Conservation (phyloP, 2,797 vertebrate genomes). For the Leptatherina wallacei region DNA sequence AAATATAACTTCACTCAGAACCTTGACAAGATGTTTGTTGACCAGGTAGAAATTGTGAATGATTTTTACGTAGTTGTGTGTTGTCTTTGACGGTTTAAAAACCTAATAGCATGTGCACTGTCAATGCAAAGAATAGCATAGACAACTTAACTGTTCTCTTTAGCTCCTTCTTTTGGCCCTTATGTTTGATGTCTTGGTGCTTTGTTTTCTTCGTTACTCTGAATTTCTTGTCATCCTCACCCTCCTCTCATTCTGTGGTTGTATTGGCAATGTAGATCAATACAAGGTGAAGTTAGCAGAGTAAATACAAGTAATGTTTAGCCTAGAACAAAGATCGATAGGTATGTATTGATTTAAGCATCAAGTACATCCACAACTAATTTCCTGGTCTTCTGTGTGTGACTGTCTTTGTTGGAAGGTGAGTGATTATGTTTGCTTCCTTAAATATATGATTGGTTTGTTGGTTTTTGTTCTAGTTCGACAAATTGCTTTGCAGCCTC, state of each 20-base stretch:
- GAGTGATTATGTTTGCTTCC: constrained; percentile 24
- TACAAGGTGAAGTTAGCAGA: constrained; percentile 31
- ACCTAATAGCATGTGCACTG: constrained; percentile 35
- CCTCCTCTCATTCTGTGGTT: constrained; percentile 21
- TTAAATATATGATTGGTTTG: neutral
- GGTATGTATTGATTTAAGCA: constrained; percentile 51
- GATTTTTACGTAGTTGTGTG: constrained; percentile 8
- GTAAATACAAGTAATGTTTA: constrained; percentile 55
- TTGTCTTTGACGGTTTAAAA: constrained; percentile 12
- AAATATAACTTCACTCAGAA: constrained; percentile 49
- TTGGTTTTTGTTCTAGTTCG: neutral
- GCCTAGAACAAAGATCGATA: constrained; percentile 38
- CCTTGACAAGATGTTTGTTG: constrained; percentile 34
- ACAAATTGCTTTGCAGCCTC: neutral
- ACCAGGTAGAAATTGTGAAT: constrained; percentile 47
- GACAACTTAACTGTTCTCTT: constrained; percentile 8
- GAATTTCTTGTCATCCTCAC: constrained; percentile 9
- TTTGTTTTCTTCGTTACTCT: constrained; percentile 13
- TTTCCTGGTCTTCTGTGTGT: constrained; percentile 44
- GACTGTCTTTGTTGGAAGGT: constrained; percentile 27
- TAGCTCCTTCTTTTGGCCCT: neutral
- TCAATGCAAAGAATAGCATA: constrained; percentile 6
- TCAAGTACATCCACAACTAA: constrained; percentile 51
- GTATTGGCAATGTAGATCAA: constrained; percentile 36
- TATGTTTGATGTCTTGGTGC: neutral